A percentile compares a stretch with the other conserved stretches of the same genome.
phyloP scores from a whole-genome alignment of 2,113 vertebrate species.

The Odontophorus gujanensis region DNA sequence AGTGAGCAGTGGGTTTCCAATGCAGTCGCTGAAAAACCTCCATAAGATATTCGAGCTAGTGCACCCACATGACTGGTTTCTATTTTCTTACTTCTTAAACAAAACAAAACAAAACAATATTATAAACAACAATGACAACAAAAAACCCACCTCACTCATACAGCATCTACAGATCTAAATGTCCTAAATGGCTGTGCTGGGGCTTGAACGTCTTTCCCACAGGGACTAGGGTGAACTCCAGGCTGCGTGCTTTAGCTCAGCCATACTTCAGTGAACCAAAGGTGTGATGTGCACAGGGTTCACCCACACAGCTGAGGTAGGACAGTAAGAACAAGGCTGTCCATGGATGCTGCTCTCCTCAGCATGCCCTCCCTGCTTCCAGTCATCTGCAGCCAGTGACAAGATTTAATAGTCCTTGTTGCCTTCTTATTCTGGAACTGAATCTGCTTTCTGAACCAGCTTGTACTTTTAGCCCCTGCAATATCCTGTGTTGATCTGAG shows the following conservation, averaged over 20 bases:
- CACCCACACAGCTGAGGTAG: rapidly evolving
- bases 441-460: background rate
- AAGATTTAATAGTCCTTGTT: background rate
- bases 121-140: too few species aligned
- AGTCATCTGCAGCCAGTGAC: background rate
- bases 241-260: rapidly evolving
- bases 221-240: background rate
- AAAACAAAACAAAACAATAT: background rate
- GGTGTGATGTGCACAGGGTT: rapidly evolving
- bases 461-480: background rate
- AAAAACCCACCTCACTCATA: background rate
- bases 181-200: background rate
- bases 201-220: background rate
- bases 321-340: too few species aligned
- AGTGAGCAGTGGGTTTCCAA: background rate
- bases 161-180: background rate
- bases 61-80: background rate
- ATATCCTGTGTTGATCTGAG: background rate
- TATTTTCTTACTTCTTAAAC: background rate
- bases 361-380: background rate
- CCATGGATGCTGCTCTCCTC: background rate
- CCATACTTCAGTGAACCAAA: rapidly evolving
- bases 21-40: background rate
- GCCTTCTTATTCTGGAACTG: background rate
- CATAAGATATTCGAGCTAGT: background rate